Evolutionary conservation across 2,113 vertebrate genomes (phyloP).

Genomic region (Halcyon malimbica): DNA sequence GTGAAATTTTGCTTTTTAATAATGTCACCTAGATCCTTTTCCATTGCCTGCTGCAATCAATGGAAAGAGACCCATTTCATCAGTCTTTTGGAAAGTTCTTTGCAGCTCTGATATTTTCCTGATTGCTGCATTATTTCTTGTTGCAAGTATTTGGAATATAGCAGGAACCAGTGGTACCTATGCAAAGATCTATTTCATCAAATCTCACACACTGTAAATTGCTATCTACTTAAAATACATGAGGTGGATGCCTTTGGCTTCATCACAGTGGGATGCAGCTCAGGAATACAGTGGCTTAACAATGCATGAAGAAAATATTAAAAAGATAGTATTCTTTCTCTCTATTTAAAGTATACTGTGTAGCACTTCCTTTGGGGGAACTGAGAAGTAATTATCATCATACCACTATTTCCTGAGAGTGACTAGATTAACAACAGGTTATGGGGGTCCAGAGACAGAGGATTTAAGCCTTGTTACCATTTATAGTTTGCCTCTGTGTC

Average conservation of each 20-base stretch:
- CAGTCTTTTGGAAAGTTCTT: not conserved
- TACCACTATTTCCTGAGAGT: not conserved
- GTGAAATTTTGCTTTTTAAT: not conserved
- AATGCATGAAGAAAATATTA: not conserved
- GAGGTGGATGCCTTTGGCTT: not conserved
- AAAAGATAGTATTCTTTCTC: not conserved
- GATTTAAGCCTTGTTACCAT: conserved; percentile 4
- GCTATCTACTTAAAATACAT: not conserved
- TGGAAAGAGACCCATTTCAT: not conserved
- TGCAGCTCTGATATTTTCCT: not conserved
- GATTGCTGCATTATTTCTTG: not conserved
- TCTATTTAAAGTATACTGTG: not conserved
- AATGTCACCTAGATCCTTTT: not conserved
- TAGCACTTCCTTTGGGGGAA: conserved; percentile 21
- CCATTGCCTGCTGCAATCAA: not conserved
- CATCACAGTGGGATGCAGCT: not conserved
- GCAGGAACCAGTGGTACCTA: not conserved
- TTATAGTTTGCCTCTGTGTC: conserved; percentile 3
- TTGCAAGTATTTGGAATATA: not conserved
- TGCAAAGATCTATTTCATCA: not conserved
- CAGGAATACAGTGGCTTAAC: not conserved
- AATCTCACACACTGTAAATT: not conserved
- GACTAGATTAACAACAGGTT: conserved; percentile 11
- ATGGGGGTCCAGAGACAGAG: not conserved
- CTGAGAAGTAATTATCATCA: conserved; percentile 2